phyloP scores from a whole-genome alignment of 1,140 invertebrate species.

The Drosophila neocordata region DNA sequence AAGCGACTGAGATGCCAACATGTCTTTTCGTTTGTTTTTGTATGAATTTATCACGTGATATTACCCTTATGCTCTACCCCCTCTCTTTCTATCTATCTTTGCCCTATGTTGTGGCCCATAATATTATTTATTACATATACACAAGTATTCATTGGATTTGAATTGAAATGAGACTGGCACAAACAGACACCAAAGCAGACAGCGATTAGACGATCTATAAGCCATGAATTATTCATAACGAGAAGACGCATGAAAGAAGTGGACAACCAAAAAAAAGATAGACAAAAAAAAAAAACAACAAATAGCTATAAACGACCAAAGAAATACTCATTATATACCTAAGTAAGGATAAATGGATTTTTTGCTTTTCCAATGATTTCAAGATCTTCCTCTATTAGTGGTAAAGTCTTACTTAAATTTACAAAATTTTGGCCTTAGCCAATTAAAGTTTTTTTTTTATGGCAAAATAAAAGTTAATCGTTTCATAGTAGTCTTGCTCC shows the following conservation, averaged over 20 bases:
- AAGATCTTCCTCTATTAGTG: no score
- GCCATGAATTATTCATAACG: constrained; percentile 39
- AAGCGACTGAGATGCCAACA: constrained; percentile 1
- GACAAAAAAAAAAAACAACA: no score
- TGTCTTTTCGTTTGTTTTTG: not conserved
- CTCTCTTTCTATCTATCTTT: no score
- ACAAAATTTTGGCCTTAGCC: not conserved
- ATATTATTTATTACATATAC: constrained; percentile 10
- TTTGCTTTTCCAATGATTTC: not conserved
- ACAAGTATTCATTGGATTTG: constrained; percentile 16
- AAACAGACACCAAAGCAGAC: constrained; percentile 13
- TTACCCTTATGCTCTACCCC: not conserved
- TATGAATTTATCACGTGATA: constrained; percentile 33
- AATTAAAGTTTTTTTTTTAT: not conserved
- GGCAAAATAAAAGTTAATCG: not conserved
- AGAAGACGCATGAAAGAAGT: not conserved
- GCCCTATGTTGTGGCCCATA: not conserved
- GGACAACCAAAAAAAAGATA: not conserved
- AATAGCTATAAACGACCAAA: no score
- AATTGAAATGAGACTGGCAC: constrained; percentile 19
- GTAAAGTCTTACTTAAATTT: no score
- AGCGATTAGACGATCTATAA: constrained; percentile 22
- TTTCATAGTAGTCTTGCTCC: not conserved
- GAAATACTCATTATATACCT: no score
- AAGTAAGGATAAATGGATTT: no score